phyloP scores from a whole-genome alignment of 2,797 vertebrate species.

The Poeciliopsis infans region DNA sequence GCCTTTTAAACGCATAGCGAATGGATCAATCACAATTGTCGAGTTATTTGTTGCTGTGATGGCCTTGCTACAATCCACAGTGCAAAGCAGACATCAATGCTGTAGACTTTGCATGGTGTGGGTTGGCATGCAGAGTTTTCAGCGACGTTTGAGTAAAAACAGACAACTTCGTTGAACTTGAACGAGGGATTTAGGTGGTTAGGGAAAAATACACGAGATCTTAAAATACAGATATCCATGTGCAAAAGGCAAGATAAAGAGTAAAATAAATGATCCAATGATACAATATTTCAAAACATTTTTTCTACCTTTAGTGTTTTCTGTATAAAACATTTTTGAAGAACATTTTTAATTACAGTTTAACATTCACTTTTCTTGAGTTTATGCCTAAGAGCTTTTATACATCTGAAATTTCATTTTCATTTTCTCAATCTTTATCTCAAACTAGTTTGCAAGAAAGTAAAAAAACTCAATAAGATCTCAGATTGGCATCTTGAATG shows the following conservation, averaged over 20 bases:
- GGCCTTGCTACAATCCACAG: background rate
- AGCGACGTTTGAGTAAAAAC: background rate
- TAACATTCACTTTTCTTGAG: background rate
- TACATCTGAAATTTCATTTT: background rate
- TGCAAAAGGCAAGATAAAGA: background rate
- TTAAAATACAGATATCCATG: background rate
- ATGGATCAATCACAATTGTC: background rate
- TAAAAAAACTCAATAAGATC: background rate
- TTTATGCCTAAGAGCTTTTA: background rate
- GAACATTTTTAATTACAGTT: background rate
- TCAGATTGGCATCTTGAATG: background rate
- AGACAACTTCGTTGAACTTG: background rate
- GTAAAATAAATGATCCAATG: background rate
- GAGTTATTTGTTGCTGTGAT: conserved; percentile 1
- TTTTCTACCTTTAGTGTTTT: background rate
- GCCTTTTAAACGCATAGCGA: background rate
- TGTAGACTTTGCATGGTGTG: background rate
- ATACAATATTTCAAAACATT: background rate
- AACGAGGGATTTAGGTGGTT: background rate
- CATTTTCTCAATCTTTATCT: background rate
- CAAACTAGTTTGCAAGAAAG: background rate
- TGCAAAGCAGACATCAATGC: background rate
- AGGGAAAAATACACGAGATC: background rate
- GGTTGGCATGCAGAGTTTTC: background rate
- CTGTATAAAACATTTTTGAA: background rate